These are phyloP conservation scores for Crotalus tigris DNA, from an alignment of 2,113 vertebrate species.

Conservation along the genomic window DNA sequence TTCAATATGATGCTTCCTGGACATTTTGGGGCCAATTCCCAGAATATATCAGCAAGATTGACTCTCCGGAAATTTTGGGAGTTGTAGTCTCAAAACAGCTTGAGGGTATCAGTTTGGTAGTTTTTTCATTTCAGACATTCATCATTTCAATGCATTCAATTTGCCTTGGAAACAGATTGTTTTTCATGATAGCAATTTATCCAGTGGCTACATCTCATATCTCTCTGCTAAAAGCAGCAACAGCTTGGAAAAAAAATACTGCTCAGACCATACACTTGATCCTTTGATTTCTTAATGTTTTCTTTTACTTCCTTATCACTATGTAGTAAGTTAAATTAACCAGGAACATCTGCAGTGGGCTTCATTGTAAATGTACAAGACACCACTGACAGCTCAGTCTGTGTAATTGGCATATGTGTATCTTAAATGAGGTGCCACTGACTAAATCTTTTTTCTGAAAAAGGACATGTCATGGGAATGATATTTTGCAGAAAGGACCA, in stretches of 20 bases:
- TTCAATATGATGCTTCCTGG: not conserved
- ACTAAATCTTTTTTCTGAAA: conserved; percentile 9
- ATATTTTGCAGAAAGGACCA: not conserved
- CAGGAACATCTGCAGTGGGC: conserved; percentile 33
- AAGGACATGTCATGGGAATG: conserved; percentile 1
- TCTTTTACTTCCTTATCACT: conserved; percentile 21
- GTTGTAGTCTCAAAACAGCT: not conserved
- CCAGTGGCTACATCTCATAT: not conserved
- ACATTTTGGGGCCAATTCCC: not conserved
- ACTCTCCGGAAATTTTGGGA: not conserved
- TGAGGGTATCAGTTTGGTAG: not conserved
- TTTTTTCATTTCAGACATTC: not conserved
- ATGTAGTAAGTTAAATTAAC: conserved; percentile 36
- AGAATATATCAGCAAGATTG: not conserved
- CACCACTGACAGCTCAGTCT: conserved; percentile 13
- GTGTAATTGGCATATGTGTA: conserved; percentile 22
- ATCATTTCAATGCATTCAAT: not conserved
- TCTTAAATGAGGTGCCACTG: conserved; percentile 23
- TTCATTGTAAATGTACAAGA: conserved; percentile 19
- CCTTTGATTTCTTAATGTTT: conserved; percentile 7
- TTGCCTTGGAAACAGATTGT: not conserved
- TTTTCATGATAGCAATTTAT: not conserved
- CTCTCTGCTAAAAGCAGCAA: not conserved
- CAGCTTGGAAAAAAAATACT: not conserved
- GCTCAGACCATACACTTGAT: conserved; percentile 8